Base-by-base conservation (phyloP, 2,888 invertebrate genomes). In the Cataglyphis cursor region DNA sequence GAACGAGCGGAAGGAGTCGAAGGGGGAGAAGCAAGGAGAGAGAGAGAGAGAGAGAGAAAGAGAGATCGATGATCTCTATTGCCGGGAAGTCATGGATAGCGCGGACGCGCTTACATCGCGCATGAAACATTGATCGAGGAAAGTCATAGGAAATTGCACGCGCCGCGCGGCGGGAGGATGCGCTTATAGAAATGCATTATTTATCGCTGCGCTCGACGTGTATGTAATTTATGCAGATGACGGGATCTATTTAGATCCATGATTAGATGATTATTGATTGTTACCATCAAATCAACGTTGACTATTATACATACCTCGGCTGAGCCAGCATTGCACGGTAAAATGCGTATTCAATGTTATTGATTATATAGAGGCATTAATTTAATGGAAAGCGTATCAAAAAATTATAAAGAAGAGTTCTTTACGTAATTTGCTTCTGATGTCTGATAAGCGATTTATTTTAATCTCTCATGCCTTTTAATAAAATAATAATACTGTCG, bases 91-190 rank as follows among this genome's bases (percentile, higher is more conserved):
- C 74, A 62, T 75, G 81, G 81, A 81, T 81, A 75, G 62, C 62
- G 62, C 75, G 51, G 62, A 66, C 72, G 70, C 59, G 72, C 72
- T 78, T 72, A 72, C 70, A 72, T 78, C 72, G 72, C 78, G 72
- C 31, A 78, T 87, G 87, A 87, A 88, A 84, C 89, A 88, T 87
- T 74, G 87, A 81, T 65, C 84, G 73, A 41, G 68, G 68, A 62
- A 57, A 38, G 44, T 61, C 68, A n/a, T 59, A 72, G 51, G 80
- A 80, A 78, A 68, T 82, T 70, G 61, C 78, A 80, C 72, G 72
- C 72, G 78, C 78, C 70, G 59, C 78, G 59, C 78, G 35, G 72
- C 78, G 44, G 72, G 78, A 44, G 78, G 72, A 72, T 80, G 78
- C 78, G 78, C 78, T 80, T 72, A 72, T 72, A 72, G 72, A 80